Conservation (phyloP, 2,888 invertebrate genomes). For the Osmoderma eremita region DNA sequence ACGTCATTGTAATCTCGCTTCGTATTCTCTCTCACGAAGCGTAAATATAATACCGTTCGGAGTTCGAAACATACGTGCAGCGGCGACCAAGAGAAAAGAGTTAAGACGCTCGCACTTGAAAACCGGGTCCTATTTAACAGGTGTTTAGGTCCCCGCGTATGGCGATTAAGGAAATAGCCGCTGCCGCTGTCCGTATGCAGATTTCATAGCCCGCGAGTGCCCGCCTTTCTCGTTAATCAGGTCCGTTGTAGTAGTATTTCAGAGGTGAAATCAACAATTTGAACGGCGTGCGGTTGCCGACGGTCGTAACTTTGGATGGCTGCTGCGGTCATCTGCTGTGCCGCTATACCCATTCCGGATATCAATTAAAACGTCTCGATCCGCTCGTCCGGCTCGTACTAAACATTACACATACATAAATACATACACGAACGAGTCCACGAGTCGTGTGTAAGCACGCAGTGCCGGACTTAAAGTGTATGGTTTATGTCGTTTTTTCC, state of each 20-base stretch:
- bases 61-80: background rate
- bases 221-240: slow-evolving; percentile 24
- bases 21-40: background rate
- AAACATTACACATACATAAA: background rate
- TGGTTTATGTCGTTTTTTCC: too few species aligned
- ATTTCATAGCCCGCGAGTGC: slow-evolving; percentile 12
- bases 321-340: slow-evolving; percentile 34
- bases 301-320: slow-evolving; percentile 41
- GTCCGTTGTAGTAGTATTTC: slow-evolving; percentile 23
- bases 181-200: slow-evolving; percentile 7
- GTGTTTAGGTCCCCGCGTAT: slow-evolving; percentile 2
- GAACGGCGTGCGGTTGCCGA: slow-evolving; percentile 35
- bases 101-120: slow-evolving; percentile 2
- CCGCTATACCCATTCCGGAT: slow-evolving; percentile 26
- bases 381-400: slow-evolving; percentile 30
- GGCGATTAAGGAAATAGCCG: slow-evolving; percentile 17
- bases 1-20: slow-evolving; percentile 7
- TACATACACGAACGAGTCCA: too few species aligned
- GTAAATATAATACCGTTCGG: background rate
- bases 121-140: slow-evolving; percentile 21
- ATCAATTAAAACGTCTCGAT: slow-evolving; percentile 39
- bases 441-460: too few species aligned
- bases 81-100: background rate
- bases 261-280: slow-evolving; percentile 31
- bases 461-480: too few species aligned